Conservation (phyloP, 1,140 invertebrate species). For the Drosophila carrolli region DNA sequence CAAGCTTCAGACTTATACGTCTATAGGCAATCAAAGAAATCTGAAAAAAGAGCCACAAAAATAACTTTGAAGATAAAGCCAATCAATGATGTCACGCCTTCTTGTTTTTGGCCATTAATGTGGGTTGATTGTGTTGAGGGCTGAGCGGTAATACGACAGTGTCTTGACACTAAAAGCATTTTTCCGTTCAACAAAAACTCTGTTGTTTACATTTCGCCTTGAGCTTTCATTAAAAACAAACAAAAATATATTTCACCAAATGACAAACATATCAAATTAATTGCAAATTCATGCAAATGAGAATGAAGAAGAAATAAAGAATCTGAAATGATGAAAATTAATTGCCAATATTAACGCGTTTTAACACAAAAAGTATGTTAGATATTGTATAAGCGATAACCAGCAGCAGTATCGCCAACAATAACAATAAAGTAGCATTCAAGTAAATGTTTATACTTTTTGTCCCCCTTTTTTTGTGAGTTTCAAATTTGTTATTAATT, state of each 20-base stretch:
- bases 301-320: conserved; percentile 37
- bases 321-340: conserved; percentile 64
- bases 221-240: conserved; percentile 59
- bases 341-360: conserved; percentile 74
- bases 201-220: conserved; percentile 72
- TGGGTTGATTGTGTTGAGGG: conserved; percentile 38
- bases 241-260: conserved; percentile 59
- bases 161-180: conserved; percentile 67
- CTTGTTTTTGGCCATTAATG: conserved; percentile 60
- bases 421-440: conserved; percentile 50
- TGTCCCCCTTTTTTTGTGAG: conserved; percentile 22
- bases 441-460: conserved; percentile 58
- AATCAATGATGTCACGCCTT: conserved; percentile 74
- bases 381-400: conserved; percentile 48
- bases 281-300: conserved; percentile 75
- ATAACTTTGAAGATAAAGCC: conserved; percentile 20
- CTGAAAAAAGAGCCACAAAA: conserved; percentile 26
- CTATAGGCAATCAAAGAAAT: conserved; percentile 9
- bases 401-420: conserved; percentile 23
- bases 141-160: conserved; percentile 33
- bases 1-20: conserved; percentile 24
- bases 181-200: conserved; percentile 51
- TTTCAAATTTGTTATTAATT: conserved; percentile 77
- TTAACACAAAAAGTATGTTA: conserved; percentile 69
- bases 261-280: conserved; percentile 70